Evolutionary conservation across 2,113 vertebrate species (phyloP).

Genomic region (Pitta sordida): DNA sequence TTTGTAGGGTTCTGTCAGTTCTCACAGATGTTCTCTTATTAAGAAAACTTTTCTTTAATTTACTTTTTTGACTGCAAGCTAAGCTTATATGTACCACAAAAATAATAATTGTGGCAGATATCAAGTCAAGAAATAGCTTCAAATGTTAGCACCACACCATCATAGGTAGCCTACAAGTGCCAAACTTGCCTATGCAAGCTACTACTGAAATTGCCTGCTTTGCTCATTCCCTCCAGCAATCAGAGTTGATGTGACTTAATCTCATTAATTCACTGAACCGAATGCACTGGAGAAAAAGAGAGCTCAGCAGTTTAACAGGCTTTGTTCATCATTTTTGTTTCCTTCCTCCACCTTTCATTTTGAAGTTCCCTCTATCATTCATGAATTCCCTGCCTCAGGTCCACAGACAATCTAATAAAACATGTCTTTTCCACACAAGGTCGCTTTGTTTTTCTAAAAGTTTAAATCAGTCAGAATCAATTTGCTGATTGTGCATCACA

Average conservation of each 20-base stretch:
- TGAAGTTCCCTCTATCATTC: neutral
- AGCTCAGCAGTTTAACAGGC: constrained; percentile 31
- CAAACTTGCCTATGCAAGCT: neutral
- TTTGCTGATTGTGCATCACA: neutral
- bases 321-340: neutral
- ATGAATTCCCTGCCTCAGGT: neutral
- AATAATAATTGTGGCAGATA: neutral
- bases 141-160: accelerated
- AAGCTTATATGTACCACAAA: neutral
- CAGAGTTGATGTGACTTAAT: constrained; percentile 1
- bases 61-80: neutral
- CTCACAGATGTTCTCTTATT: neutral
- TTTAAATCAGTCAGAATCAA: constrained; percentile 11
- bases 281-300: constrained; percentile 1
- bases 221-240: neutral
- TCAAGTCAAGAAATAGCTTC: neutral
- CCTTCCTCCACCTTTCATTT: neutral
- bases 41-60: neutral
- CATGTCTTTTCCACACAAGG: neutral
- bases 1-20: neutral
- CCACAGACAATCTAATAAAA: neutral
- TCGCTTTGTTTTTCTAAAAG: neutral
- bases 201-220: neutral
- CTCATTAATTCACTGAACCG: constrained; percentile 32
- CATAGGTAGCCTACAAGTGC: neutral